Evolutionary conservation across 2,113 vertebrate genomes (phyloP), one percentile per base, ranked within the genome.

Genomic region (Porphyrio hochstetteri): DNA sequence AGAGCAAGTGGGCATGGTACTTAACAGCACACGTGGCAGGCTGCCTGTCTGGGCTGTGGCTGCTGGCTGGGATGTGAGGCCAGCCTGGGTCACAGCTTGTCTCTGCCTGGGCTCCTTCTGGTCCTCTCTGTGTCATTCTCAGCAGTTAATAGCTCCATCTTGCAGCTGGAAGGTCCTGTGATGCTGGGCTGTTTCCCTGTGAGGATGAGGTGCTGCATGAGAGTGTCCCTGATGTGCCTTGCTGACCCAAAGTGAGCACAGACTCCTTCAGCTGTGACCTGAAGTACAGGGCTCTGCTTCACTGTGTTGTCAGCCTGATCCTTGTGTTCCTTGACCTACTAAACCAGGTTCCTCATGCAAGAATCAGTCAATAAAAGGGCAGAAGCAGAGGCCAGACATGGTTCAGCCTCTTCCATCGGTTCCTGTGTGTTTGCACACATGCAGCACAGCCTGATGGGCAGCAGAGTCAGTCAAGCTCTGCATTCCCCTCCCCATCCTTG

Each of bases 101-200:
- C 86, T 55, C 75, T 46, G 76, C 40, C 82, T 1, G 0, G 9
- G 33, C n/a, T 72, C 40, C 64, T 67, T 3, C 35, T 53, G 42
- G 6, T 52, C 81, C 50, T 25, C 11, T 23, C 40, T 6, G 24
- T 46, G 33, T 16, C 68, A 16, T 31, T 72, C 7, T 14, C 38
- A 4, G 38, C 1, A 20, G 16, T 17, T 19, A 10, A 27, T 2
- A 3, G 72, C 55, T 67, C 1, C n/a, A 8, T 59, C 46, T 29
- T 8, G 21, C 19, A 4, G 9, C 5, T 3, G n/a, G 59, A 1
- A 14, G 5, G 4, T 0, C 48, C 19, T 28, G 57, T 5, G 57
- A 5, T 31, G 52, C 52, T 31, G 52, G 29, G 46, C 31, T 3
- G 1, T 13, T 10, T 57, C 42, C 50, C 75, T 21, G 53, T 1